These are phyloP conservation scores for Toxonevra muliebris DNA, from an alignment of 2,888 invertebrate genomes.

Conservation along the genomic window DNA sequence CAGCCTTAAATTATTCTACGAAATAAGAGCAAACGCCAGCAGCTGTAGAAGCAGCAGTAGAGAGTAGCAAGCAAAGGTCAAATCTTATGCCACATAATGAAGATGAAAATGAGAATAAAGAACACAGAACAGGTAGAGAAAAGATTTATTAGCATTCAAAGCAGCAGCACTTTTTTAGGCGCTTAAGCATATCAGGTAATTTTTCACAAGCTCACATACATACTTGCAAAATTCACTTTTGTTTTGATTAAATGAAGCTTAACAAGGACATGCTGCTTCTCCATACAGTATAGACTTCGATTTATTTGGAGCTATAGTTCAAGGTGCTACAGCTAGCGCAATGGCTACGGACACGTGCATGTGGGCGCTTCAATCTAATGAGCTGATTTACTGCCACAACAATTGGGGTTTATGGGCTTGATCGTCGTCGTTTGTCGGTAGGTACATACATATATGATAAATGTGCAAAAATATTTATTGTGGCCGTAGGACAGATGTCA, in stretches of 20 bases:
- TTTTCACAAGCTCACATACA: slow-evolving; percentile 46
- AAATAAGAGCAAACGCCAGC: neutral
- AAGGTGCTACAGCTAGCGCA: slow-evolving; percentile 16
- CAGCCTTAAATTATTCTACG: slow-evolving; percentile 18
- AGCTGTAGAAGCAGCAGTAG: neutral
- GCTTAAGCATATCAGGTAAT: slow-evolving; percentile 48
- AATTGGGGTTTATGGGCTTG: slow-evolving; percentile 37
- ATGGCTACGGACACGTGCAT: slow-evolving; percentile 18
- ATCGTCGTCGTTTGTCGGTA: neutral
- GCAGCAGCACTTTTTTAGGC: slow-evolving; percentile 51
- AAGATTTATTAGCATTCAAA: slow-evolving; percentile 61
- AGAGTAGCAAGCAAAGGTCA: slow-evolving; percentile 7
- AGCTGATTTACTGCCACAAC: slow-evolving; percentile 58
- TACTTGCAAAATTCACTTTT: slow-evolving; percentile 47
- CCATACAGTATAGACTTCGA: slow-evolving; percentile 18
- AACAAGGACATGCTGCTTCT: slow-evolving; percentile 41
- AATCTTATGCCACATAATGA: neutral
- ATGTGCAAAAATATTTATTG: slow-evolving; percentile 58
- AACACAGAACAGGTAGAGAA: slow-evolving; percentile 13
- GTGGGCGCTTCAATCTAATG: slow-evolving; percentile 50
- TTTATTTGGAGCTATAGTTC: slow-evolving; percentile 20
- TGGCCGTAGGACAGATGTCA: slow-evolving; percentile 56
- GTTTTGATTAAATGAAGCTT: slow-evolving; percentile 62
- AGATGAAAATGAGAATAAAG: neutral
- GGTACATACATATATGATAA: slow-evolving; percentile 48